A percentile compares a stretch with the other conserved stretches of the same genome.
Evolutionary conservation across 37 sponge, comb jelly and placozoan genomes (phyloP).

Genomic region (Ianthella basta): DNA sequence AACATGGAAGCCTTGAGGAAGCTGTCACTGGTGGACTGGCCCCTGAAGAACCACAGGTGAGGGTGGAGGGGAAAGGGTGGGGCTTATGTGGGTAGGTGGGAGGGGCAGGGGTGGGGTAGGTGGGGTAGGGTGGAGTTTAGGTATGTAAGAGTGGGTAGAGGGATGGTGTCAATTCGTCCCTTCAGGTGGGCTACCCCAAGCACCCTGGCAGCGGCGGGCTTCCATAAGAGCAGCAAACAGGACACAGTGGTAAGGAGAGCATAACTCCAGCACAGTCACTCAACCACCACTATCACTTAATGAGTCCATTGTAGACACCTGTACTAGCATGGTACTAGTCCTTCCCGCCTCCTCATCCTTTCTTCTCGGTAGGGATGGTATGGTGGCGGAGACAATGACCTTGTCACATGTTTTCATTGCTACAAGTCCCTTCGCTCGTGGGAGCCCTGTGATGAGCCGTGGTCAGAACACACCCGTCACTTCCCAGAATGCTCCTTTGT

Average conservation of each 20-base stretch:
- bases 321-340: too few species aligned
- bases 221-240: conserved; percentile 23
- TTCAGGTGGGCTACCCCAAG: conserved; percentile 45
- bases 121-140: too few species aligned
- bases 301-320: too few species aligned
- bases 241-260: neutral
- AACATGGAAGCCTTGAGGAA: neutral
- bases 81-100: too few species aligned
- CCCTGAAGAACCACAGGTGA: conserved; percentile 17
- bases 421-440: conserved; percentile 35
- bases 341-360: neutral
- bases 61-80: too few species aligned
- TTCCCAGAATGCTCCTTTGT: conserved; percentile 28
- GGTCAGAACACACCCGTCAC: conserved; percentile 41
- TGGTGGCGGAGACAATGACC: neutral
- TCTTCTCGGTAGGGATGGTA: neutral
- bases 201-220: conserved; percentile 55
- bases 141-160: too few species aligned
- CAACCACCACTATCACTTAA: too few species aligned
- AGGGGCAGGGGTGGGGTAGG: too few species aligned
- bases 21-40: conserved; percentile 5
- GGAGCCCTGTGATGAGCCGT: conserved; percentile 57
- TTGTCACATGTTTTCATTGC: conserved; percentile 44
- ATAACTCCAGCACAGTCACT: too few species aligned
- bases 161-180: neutral